Evolutionary conservation across 2,888 invertebrate genomes (phyloP).

Genomic region (Cosmopolites sordidus): DNA sequence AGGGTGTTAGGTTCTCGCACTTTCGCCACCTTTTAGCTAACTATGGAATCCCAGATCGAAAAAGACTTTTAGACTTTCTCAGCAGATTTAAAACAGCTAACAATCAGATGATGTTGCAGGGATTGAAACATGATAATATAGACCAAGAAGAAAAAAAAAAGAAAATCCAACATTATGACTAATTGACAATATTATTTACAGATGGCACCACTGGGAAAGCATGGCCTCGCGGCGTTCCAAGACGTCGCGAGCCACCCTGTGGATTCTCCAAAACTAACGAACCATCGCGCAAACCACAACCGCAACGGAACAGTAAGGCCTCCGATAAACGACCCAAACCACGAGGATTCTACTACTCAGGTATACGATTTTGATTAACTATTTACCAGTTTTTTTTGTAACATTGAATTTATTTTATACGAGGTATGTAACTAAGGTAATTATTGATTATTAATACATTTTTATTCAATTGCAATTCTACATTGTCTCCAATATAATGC

Average conservation of each 20-base stretch:
- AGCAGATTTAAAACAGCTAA: too few relatives aligned
- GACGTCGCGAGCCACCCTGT: slow-evolving; percentile 60
- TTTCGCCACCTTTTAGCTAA: too few relatives aligned
- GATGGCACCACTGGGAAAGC: slow-evolving; percentile 55
- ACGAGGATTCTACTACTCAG: slow-evolving; percentile 55
- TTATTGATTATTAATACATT: too few relatives aligned
- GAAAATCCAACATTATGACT: background rate
- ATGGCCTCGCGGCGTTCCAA: slow-evolving; percentile 59
- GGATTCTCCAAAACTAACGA: slow-evolving; percentile 57
- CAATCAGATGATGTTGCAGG: too few relatives aligned
- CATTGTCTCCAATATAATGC: too few relatives aligned
- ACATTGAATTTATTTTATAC: background rate
- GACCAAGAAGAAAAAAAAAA: too few relatives aligned
- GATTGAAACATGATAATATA: too few relatives aligned
- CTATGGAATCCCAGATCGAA: too few relatives aligned
- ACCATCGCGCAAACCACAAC: slow-evolving; percentile 64
- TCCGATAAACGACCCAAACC: slow-evolving; percentile 70
- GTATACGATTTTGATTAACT: slow-evolving; percentile 31
- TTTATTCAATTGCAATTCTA: too few relatives aligned
- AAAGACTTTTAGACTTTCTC: too few relatives aligned
- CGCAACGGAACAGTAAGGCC: slow-evolving; percentile 60
- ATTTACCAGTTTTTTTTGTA: background rate
- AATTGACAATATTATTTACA: slow-evolving; percentile 22
- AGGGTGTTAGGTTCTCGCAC: too few relatives aligned
- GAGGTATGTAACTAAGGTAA: too few relatives aligned